Conservation (phyloP, 2,888 invertebrate species). For the Drosophila subsilvestris region DNA sequence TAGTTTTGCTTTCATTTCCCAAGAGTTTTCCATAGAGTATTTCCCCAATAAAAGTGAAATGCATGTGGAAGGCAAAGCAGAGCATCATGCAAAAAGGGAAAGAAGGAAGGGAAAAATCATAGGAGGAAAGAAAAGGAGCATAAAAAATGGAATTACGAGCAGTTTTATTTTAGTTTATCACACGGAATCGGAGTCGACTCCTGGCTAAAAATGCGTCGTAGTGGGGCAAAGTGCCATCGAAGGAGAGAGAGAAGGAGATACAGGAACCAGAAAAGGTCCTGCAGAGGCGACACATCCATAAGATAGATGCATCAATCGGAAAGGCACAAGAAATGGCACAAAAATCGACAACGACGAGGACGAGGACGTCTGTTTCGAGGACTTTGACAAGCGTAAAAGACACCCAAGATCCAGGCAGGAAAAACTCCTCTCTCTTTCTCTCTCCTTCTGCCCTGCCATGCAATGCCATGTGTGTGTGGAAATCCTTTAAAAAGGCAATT, state of each 20-base stretch:
- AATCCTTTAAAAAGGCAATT: conserved; percentile 81
- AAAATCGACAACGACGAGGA: conserved; percentile 61
- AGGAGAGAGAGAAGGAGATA: not conserved
- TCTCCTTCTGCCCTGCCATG: too few species aligned
- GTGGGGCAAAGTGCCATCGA: conserved; percentile 49
- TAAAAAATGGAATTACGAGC: conserved; percentile 54
- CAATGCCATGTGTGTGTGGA: conserved; percentile 49
- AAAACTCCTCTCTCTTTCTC: conserved; percentile 30
- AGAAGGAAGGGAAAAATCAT: not conserved
- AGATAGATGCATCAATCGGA: conserved; percentile 77
- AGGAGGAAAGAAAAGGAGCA: not conserved
- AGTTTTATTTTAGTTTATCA: conserved; percentile 76
- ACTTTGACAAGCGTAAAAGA: conserved; percentile 70
- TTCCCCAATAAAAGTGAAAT: conserved; percentile 56
- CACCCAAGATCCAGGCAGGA: conserved; percentile 34
- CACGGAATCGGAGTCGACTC: conserved; percentile 59
- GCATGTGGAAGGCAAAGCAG: conserved; percentile 33
- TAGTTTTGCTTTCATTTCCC: not conserved
- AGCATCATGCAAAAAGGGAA: conserved; percentile 14
- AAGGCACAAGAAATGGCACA: conserved; percentile 57
- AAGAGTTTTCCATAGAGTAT: not conserved
- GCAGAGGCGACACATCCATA: conserved; percentile 11
- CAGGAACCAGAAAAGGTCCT: not conserved
- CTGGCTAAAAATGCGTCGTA: conserved; percentile 63
- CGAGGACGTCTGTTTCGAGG: conserved; percentile 45